Base-by-base conservation (phyloP, 1,140 invertebrate species). In the Sesamia nonagrioides region DNA sequence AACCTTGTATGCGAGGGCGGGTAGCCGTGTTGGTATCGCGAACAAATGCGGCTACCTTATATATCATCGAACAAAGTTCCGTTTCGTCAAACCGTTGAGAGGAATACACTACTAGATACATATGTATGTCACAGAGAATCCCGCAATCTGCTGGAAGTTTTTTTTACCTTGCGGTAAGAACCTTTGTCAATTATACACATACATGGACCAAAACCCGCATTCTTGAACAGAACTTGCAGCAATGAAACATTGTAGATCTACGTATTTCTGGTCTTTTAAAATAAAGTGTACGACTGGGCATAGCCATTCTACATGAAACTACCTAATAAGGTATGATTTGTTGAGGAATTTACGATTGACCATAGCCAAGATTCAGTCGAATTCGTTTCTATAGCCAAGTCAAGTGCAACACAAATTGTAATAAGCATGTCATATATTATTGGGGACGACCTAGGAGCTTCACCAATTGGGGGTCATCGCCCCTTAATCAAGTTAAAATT, bases 1-100 rank as follows among this genome's bases (percentile, higher is more conserved):
- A 86, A 84, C 83, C 83, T 66, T 76, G 42, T 81, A 80, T 73
- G 74, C 75, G 69, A 33, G 61, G 73, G 63, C 72, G 42, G 21
- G 37, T 13, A n/a, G 71, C 37, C 50, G 69, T 58, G 69, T 79
- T 82, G 77, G 66, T 69, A 35, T n/a, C 33, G 48, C 73, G 27
- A 48, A n/a, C 69, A 40, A 72, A 56, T 56, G 42, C 42, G 33
- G 8, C 33, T 37, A 42, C 35, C 33, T 73, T 58, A 52, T 63
- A 76, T 61, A 61, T 74, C 56, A 61, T 48, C 40, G 50, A 33
- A 72, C 35, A 73, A 73, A 73, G 56, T 63, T 76, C 9, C 45
- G 58, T 42, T 35, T 61, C 45, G 42, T 63, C 56, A 75, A 50
- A 75, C 48, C 21, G n/a, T 61, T 61, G n/a, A 75, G 56, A 76